Evolutionary conservation across 2,888 invertebrate genomes (phyloP).

Genomic region (Syritta pipiens): DNA sequence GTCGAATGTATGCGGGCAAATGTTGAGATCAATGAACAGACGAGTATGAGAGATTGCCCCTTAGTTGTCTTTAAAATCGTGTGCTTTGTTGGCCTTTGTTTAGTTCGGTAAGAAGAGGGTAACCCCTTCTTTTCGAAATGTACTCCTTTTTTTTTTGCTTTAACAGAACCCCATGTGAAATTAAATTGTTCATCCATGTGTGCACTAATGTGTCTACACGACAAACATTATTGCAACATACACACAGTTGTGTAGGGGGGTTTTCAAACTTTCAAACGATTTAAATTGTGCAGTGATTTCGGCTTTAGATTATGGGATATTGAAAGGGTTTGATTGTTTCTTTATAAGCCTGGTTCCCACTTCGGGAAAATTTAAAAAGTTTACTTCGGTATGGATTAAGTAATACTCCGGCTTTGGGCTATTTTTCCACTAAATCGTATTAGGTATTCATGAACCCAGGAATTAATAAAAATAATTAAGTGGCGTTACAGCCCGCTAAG

Average conservation of each 20-base stretch:
- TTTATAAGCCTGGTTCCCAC: too few species aligned
- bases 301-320: too few species aligned
- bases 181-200: slow-evolving; percentile 65
- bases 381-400: too few species aligned
- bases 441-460: too few species aligned
- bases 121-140: background rate
- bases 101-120: slow-evolving; percentile 12
- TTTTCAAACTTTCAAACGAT: background rate
- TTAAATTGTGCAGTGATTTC: too few species aligned
- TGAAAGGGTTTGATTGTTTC: too few species aligned
- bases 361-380: too few species aligned
- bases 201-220: slow-evolving; percentile 57
- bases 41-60: slow-evolving; percentile 17
- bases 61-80: slow-evolving; percentile 35
- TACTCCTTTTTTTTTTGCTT: slow-evolving; percentile 14
- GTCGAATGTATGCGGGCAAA: slow-evolving; percentile 26
- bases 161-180: slow-evolving; percentile 33
- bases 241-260: slow-evolving; percentile 28
- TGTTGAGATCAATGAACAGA: background rate
- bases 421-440: too few species aligned
- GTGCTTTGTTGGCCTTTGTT: slow-evolving; percentile 44
- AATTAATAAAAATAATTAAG: too few species aligned
- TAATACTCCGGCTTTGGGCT: too few species aligned
- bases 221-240: slow-evolving; percentile 27
- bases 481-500: too few species aligned